Conservation (phyloP, 1,140 invertebrate species). For the Tetraneura akinire region DNA sequence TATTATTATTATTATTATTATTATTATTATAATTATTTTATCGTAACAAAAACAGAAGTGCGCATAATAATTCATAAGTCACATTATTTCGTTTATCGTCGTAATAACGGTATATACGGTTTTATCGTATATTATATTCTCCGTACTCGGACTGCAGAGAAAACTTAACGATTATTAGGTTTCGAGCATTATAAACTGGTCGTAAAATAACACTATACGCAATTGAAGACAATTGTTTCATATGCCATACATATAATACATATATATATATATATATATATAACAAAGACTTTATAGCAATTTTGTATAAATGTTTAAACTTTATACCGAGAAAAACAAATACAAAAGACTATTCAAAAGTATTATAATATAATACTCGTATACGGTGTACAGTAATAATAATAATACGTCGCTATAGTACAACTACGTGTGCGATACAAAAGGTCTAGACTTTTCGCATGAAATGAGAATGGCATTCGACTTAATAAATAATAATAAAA, state of each 20-base stretch:
- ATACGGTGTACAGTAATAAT: too few relatives aligned
- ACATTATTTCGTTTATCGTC: not conserved
- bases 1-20: too few relatives aligned
- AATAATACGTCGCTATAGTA: not conserved
- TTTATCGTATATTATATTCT: not conserved
- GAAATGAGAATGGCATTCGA: not conserved
- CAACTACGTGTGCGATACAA: not conserved
- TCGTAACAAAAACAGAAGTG: too few relatives aligned
- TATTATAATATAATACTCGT: not conserved
- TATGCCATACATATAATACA: too few relatives aligned
- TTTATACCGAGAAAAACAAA: conserved; percentile 28
- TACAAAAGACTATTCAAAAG: conserved; percentile 45
- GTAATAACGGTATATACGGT: not conserved
- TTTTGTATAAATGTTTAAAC: conserved; percentile 24
- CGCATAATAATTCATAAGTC: too few relatives aligned
- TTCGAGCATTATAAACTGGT: conserved; percentile 16
- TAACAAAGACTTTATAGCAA: not conserved
- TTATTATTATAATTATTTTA: too few relatives aligned
- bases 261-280: too few relatives aligned
- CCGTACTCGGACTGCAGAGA: not conserved
- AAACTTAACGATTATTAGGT: not conserved
- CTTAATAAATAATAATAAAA: not conserved
- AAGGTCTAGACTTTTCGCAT: conserved; percentile 7
- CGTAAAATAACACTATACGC: conserved; percentile 4
- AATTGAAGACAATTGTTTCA: conserved; percentile 21